Evolutionary conservation across 2,113 vertebrate species (phyloP), one percentile per base, ranked within the genome.

Genomic region (Willisornis vidua): DNA sequence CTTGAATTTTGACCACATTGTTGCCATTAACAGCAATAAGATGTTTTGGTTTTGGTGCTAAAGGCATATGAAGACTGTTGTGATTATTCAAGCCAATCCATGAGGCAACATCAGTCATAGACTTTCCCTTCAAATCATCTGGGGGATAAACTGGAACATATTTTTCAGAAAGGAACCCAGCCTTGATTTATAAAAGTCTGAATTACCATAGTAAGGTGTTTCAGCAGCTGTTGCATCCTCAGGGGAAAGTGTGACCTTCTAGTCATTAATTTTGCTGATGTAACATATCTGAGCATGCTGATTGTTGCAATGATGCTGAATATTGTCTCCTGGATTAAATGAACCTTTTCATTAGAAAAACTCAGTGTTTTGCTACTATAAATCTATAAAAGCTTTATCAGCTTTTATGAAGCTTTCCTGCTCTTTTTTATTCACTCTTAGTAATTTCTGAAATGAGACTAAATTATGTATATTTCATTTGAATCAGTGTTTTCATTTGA

Each of bases 41-140:
- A 65, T 88, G 49, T 63, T 93, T 94, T 85, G 33, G 59, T 70
- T 93, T 94, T 85, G 33, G 59, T 74, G 48, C 75, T 96, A 72
- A 78, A 89, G 37, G 6, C 26, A 6, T 12, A 12, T 31, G 20
- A 33, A 73, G 19, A 29, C 7, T 55, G 18, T 43, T 3, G 8
- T 49, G 61, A 29, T 62, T 67, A 62, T 51, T 29, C 71, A 20
- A 74, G 24, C 26, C 55, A 37, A 70, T 55, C 52, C 23, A 23
- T 10, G 55, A 51, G 13, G 33, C 8, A 39, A 20, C 9, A 4
- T 15, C 55, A 79, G 19, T n/a, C 16, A 18, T 5, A 35, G 62
- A 82, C 22, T 77, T 84, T 35, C 10, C 15, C 18, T 85, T 73
- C 45, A 49, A 1, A 22, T 3, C 0, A 5, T 35, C 25, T 67